These are phyloP conservation scores for Takifugu flavidus DNA, from an alignment of 2,113 vertebrate genomes.

Conservation along the genomic window DNA sequence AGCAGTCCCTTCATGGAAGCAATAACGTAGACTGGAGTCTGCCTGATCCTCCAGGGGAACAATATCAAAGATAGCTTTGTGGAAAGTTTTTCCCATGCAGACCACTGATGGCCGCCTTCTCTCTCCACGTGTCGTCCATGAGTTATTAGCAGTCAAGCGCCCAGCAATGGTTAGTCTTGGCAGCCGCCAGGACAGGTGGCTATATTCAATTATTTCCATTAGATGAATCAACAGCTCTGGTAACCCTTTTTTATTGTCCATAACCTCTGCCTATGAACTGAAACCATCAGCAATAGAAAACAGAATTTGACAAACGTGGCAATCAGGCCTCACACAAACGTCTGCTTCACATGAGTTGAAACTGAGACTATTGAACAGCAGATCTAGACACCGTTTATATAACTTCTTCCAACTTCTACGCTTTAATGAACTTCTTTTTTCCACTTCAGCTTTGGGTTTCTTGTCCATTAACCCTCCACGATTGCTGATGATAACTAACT, in stretches of 20 bases:
- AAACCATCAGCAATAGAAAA: background rate
- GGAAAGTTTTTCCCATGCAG: conserved; percentile 45
- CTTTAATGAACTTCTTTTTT: no score
- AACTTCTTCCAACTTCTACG: no score
- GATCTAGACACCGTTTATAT: no score
- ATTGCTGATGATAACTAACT: no score
- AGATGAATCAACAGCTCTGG: no score
- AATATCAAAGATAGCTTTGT: conserved; percentile 48
- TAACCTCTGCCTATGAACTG: conserved; percentile 3
- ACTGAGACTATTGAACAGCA: no score
- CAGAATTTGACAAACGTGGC: no score
- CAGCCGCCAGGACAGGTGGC: conserved; percentile 43
- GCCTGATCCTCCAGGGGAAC: conserved; percentile 44
- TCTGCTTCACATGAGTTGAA: no score
- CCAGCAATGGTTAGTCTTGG: conserved; percentile 4
- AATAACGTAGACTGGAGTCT: conserved; percentile 61
- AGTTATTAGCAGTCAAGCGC: conserved; percentile 14
- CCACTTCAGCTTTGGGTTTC: no score
- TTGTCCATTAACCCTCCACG: no score
- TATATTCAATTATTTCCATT: conserved; percentile 6
- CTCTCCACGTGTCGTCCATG: conserved; percentile 13
- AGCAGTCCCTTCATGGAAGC: conserved; percentile 36
- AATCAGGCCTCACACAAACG: no score
- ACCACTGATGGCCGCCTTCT: conserved; percentile 4
- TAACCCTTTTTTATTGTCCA: conserved; percentile 10